Evolutionary conservation across 1,140 invertebrate genomes (phyloP), one percentile per base, ranked within the genome.

Genomic region (Formica exsecta): DNA sequence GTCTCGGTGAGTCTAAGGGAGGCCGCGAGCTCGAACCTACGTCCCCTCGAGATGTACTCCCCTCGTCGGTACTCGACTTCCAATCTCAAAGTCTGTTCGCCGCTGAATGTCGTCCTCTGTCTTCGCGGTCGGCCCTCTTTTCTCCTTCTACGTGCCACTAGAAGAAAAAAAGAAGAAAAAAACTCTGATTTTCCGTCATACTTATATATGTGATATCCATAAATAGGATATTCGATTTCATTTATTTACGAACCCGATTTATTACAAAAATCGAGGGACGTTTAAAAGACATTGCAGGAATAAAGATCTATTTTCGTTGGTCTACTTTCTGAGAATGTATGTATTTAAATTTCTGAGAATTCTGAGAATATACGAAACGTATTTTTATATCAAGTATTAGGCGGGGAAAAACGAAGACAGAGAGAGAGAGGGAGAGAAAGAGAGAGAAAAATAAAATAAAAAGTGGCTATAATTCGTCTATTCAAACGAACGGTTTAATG

Each of bases 51-150:
- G 74, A 99, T 98, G 93, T 99, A 99, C 95, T 99, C 98, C 0
- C 97, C 98, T 51, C 97, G 95, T 25, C 97, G 97, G 94, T 98
- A 99, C 92, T 99, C 98, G 38, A 98, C 96, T 93, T 99, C 99
- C 6, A 99, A 95, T 19, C 97, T 96, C 9, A 98, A 93, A 0
- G 98, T 99, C 94, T 99, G 98, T 91, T 99, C 98, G 22, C 97
- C 98, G 74, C 98, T 99, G 94, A 99, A 99, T 0, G 98, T 99
- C 4, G 99, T 99, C 54, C 98, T 96, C 94, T 99, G 98, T 44
- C 98, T 96, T 62, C 98, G 94, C 2, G 98, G 98, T 16, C 98
- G 95, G 32, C 97, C 97, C 90, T 98, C 98, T 93, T 98, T 98
- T 87, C 98, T 96, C 57, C 98, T 96, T 80, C 98, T 96, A 70